A percentile compares a stretch with the other conserved stretches of the same genome.
These are phyloP conservation scores for Avahi laniger DNA, from an alignment of 2,797 vertebrate genomes.

Conservation along the genomic window DNA sequence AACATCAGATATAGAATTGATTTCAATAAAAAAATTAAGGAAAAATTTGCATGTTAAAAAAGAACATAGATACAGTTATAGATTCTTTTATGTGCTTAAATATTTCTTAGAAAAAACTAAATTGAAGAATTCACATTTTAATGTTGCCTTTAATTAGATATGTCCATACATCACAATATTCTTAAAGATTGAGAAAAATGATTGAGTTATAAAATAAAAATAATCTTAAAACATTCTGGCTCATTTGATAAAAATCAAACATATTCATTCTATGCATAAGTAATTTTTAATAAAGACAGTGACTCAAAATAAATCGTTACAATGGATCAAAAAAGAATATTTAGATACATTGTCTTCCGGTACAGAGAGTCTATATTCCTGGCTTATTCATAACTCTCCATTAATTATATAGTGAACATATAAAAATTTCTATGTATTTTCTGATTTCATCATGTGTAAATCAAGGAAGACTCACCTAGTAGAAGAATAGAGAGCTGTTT, in stretches of 20 bases:
- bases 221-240: background rate
- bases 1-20: background rate
- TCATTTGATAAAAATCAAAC: conserved; percentile 29
- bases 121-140: background rate
- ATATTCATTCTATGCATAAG: background rate
- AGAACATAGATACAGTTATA: background rate
- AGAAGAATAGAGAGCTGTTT: background rate
- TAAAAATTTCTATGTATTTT: conserved; percentile 11
- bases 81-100: background rate
- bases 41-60: background rate
- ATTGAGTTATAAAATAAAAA: background rate
- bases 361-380: background rate
- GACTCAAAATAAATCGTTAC: background rate
- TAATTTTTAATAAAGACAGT: conserved; percentile 6
- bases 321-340: background rate
- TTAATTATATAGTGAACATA: background rate
- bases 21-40: background rate
- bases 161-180: background rate
- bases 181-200: background rate
- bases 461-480: background rate
- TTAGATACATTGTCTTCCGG: background rate
- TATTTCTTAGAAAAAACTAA: background rate
- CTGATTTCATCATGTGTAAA: background rate
- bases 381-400: background rate
- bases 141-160: background rate